Percentiles rank a stretch among this genome's conserved stretches.
Evolutionary conservation across 2,113 vertebrate species (phyloP).

Genomic region (Artemisiospiza belli): DNA sequence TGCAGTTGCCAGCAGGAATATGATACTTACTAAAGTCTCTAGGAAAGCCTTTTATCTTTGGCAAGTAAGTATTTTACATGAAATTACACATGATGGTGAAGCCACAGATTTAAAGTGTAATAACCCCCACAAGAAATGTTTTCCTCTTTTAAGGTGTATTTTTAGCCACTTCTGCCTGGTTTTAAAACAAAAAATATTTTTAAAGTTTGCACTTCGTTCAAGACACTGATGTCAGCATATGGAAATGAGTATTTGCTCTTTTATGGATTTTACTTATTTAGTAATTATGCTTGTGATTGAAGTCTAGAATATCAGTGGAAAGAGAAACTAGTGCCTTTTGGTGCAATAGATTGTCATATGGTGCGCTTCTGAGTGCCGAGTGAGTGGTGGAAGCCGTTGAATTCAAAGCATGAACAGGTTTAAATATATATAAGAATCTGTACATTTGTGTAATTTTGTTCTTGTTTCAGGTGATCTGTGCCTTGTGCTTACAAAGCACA

Average conservation of each 20-base stretch:
- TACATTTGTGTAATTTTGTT: constrained; percentile 26
- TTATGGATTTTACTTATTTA: background rate
- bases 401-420: background rate
- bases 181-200: constrained; percentile 25
- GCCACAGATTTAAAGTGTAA: constrained; percentile 55
- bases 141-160: background rate
- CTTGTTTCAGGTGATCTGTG: constrained; percentile 69
- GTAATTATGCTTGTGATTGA: background rate
- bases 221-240: background rate
- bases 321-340: background rate
- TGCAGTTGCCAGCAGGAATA: constrained; percentile 42
- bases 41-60: constrained; percentile 59
- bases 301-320: background rate
- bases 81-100: constrained; percentile 58
- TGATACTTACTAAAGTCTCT: constrained; percentile 47
- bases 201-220: background rate
- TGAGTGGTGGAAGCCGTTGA: background rate
- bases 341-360: background rate
- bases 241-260: background rate
- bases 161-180: constrained; percentile 26
- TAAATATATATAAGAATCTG: background rate
- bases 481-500: background rate
- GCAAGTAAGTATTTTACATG: constrained; percentile 52
- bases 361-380: fast-evolving
- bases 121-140: constrained; percentile 40